These are phyloP conservation scores for Drosophila nigritarsus DNA, from an alignment of 2,888 invertebrate species.

Conservation along the genomic window DNA sequence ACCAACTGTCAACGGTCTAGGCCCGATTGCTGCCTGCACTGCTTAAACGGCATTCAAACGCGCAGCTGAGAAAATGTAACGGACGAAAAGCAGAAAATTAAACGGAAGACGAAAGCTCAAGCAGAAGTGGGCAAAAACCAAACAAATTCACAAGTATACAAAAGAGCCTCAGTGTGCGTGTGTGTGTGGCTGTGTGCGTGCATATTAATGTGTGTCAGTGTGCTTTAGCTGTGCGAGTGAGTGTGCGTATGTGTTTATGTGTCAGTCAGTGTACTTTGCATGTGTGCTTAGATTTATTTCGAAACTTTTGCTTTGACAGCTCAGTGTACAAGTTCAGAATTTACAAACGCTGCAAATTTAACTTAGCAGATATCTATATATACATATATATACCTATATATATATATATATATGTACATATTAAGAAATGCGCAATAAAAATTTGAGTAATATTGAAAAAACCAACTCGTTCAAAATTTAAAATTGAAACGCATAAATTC, in stretches of 20 bases:
- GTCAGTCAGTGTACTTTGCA: constrained; percentile 31
- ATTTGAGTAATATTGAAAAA: background rate
- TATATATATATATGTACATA: background rate
- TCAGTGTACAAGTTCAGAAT: constrained; percentile 1
- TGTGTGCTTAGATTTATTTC: constrained; percentile 40
- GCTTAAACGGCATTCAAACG: constrained; percentile 76
- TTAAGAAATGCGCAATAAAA: background rate
- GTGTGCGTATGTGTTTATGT: constrained; percentile 38
- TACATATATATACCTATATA: background rate
- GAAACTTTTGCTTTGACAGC: constrained; percentile 35
- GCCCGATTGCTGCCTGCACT: constrained; percentile 41
- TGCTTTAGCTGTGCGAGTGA: constrained; percentile 1
- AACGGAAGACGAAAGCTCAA: constrained; percentile 44
- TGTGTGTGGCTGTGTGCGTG: constrained; percentile 6
- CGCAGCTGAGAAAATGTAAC: constrained; percentile 73
- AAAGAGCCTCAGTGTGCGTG: constrained; percentile 34
- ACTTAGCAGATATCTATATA: background rate
- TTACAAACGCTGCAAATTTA: constrained; percentile 2
- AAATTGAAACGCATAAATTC: background rate
- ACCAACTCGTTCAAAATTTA: background rate
- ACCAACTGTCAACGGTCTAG: constrained; percentile 63
- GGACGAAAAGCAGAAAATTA: constrained; percentile 55
- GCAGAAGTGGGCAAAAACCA: constrained; percentile 43
- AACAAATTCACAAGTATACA: constrained; percentile 56
- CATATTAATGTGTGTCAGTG: constrained; percentile 40